phyloP scores from a whole-genome alignment of 1,140 invertebrate genomes.

The Pristionchus pacificus region DNA sequence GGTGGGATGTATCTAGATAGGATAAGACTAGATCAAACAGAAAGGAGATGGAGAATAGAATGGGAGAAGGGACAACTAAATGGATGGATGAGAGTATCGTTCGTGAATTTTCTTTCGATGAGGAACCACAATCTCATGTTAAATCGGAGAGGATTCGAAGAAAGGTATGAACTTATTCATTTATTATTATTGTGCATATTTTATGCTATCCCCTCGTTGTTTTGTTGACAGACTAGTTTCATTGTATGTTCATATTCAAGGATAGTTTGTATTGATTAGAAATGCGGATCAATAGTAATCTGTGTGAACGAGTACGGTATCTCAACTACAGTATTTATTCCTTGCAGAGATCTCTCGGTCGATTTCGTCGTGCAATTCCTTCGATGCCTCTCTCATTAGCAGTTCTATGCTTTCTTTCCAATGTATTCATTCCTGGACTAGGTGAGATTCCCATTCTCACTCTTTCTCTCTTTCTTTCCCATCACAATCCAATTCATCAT shows the following conservation, averaged over 20 bases:
- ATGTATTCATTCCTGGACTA: not conserved
- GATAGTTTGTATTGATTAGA: too few relatives aligned
- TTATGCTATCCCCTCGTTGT: too few relatives aligned
- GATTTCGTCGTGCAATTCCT: not conserved
- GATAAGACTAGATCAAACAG: too few relatives aligned
- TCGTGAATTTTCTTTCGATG: not conserved
- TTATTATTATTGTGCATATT: not conserved
- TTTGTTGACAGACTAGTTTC: too few relatives aligned
- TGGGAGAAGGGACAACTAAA: not conserved
- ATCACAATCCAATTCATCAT: too few relatives aligned
- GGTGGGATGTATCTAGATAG: too few relatives aligned
- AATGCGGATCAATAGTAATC: too few relatives aligned
- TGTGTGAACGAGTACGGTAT: too few relatives aligned
- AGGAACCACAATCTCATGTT: not conserved
- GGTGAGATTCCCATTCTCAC: not conserved
- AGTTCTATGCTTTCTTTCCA: not conserved
- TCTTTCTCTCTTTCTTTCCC: not conserved
- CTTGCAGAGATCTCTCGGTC: not conserved
- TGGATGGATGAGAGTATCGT: not conserved
- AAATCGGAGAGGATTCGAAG: not conserved
- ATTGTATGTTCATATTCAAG: too few relatives aligned
- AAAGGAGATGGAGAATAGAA: too few relatives aligned
- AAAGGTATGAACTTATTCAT: not conserved
- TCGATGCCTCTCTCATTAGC: not conserved
- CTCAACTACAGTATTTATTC: too few relatives aligned